Evolutionary conservation across 2,113 vertebrate species (phyloP).

Genomic region (Mobula birostris): DNA sequence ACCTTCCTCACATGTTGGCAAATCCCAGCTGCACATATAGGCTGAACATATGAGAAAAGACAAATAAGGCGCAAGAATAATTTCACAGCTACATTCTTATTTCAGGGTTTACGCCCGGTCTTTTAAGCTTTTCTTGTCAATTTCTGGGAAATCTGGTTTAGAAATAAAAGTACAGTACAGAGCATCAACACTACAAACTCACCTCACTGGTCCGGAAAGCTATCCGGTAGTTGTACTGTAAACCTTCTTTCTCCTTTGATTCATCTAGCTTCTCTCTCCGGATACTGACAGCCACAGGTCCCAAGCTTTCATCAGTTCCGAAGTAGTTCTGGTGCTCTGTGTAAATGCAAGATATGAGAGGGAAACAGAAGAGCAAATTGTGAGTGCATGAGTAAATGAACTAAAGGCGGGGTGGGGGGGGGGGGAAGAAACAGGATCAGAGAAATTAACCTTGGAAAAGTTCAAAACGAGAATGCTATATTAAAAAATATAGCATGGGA

Average conservation of each 20-base stretch:
- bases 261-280: conserved; percentile 88
- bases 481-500: too few species aligned
- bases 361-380: conserved; percentile 30
- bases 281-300: conserved; percentile 88
- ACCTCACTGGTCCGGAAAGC: conserved; percentile 96
- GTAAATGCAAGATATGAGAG: conserved; percentile 36
- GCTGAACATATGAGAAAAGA: not conserved
- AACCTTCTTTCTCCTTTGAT: conserved; percentile 84
- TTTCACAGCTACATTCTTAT: not conserved
- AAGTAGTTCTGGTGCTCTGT: conserved; percentile 97
- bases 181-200: conserved; percentile 41
- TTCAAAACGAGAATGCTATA: too few species aligned
- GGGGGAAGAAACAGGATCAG: not conserved
- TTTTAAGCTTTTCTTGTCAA: not conserved
- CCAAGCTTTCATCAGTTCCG: conserved; percentile 86
- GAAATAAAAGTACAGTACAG: not conserved
- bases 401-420: not conserved
- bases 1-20: not conserved
- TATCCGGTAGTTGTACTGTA: conserved; percentile 84
- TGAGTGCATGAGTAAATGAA: conserved; percentile 1
- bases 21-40: not conserved
- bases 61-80: not conserved
- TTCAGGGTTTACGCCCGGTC: not conserved
- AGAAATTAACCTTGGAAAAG: too few species aligned
- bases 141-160: not conserved